Conservation (phyloP, 2,113 vertebrate species). For the Dryoscopus gambensis region DNA sequence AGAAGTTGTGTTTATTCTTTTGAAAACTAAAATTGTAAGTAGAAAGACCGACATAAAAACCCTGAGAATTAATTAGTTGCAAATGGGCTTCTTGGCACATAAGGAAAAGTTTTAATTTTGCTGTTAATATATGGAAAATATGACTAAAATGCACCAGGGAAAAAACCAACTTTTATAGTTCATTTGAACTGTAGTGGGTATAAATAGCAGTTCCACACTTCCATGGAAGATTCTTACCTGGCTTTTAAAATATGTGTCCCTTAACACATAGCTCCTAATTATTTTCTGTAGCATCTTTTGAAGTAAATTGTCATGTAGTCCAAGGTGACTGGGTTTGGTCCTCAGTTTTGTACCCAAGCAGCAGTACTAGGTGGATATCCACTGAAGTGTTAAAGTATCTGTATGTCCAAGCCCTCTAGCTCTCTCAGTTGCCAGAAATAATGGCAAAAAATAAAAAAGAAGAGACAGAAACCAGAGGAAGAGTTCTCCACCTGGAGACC, state of each 20-base stretch:
- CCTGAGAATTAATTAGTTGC: neutral
- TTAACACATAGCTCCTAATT: neutral
- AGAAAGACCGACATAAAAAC: constrained; percentile 1
- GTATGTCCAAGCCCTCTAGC: neutral
- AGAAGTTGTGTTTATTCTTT: neutral
- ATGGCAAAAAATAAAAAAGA: too few relatives aligned
- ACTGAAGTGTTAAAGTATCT: neutral
- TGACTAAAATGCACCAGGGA: neutral
- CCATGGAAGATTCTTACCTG: neutral
- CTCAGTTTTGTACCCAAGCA: neutral
- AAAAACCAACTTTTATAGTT: neutral
- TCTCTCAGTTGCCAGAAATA: neutral
- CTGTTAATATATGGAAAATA: neutral
- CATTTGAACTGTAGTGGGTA: neutral
- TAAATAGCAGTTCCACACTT: neutral
- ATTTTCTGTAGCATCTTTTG: neutral
- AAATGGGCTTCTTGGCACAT: neutral
- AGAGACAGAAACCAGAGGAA: neutral
- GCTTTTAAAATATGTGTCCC: neutral
- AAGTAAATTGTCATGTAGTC: neutral
- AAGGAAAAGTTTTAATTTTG: neutral
- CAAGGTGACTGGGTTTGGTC: neutral
- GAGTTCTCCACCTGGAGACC: fast-evolving
- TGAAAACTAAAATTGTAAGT: neutral
- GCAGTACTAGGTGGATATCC: neutral